A percentile compares a stretch with the other conserved stretches of the same genome.
Conservation (phyloP, 2,797 vertebrate genomes). For the Acanthopagrus latus region DNA sequence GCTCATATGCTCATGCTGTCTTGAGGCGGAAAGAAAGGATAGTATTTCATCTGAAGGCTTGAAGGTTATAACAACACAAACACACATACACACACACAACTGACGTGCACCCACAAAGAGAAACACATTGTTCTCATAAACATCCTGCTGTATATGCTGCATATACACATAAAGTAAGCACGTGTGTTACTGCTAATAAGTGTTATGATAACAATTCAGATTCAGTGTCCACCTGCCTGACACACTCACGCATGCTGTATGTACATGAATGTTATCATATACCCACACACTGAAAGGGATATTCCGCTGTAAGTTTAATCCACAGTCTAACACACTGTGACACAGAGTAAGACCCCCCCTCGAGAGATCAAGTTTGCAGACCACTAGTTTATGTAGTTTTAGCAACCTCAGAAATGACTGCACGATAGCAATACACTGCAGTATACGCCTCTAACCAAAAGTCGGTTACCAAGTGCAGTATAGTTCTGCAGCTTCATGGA, state of each 20-base stretch:
- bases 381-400: no score
- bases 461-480: no score
- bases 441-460: no score
- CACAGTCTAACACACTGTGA: no score
- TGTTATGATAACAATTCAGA: not conserved
- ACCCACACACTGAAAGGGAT: not conserved
- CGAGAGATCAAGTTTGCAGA: no score
- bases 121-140: not conserved
- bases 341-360: no score
- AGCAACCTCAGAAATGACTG: no score
- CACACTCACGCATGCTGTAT: constrained; percentile 1
- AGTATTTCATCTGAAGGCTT: constrained; percentile 55
- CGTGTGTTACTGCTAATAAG: not conserved
- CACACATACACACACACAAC: constrained; percentile 13
- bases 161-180: constrained; percentile 2
- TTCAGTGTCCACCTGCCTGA: not conserved
- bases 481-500: no score
- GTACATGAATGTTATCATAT: not conserved
- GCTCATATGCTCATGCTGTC: constrained; percentile 63
- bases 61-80: constrained; percentile 34
- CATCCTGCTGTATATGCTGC: not conserved
- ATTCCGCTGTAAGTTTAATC: no score
- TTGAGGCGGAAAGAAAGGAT: constrained; percentile 46
- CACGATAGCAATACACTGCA: no score
- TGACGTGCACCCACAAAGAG: not conserved